These are phyloP conservation scores for Formica selysi DNA, from an alignment of 1,140 invertebrate species.

Conservation along the genomic window DNA sequence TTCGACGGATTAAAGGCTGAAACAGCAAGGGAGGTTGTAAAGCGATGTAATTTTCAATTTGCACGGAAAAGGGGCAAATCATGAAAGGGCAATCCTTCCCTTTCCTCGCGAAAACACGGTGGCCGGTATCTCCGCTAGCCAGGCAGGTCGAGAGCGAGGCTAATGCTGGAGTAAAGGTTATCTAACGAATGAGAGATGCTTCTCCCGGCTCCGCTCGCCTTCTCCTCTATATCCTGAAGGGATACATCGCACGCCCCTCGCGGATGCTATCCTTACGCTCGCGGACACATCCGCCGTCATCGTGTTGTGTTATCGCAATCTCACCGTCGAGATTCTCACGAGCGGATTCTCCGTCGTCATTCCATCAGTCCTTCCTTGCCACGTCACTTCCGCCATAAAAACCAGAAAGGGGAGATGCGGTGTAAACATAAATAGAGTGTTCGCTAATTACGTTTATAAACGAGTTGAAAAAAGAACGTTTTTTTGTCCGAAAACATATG, in stretches of 20 bases:
- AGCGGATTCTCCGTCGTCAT: slow-evolving; percentile 8
- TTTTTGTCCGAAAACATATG: not conserved
- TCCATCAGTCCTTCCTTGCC: slow-evolving; percentile 17
- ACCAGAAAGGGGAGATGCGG: not conserved
- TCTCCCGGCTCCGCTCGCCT: slow-evolving; percentile 20
- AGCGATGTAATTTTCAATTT: slow-evolving; percentile 27
- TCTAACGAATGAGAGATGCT: slow-evolving; percentile 51
- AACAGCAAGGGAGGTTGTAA: not conserved
- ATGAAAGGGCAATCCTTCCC: slow-evolving; percentile 31
- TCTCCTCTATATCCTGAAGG: slow-evolving; percentile 41
- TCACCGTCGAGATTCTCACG: slow-evolving; percentile 48
- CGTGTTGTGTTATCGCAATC: slow-evolving; percentile 47
- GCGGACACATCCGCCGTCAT: slow-evolving; percentile 42
- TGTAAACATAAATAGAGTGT: not conserved
- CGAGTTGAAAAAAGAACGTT: not conserved
- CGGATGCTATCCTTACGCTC: slow-evolving; percentile 32
- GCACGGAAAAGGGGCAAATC: slow-evolving; percentile 16
- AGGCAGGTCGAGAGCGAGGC: slow-evolving; percentile 55
- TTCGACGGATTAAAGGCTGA: slow-evolving; percentile 4
- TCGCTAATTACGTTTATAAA: not conserved
- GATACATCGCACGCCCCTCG: slow-evolving; percentile 26
- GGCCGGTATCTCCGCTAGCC: slow-evolving; percentile 28
- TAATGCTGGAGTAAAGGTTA: slow-evolving; percentile 60
- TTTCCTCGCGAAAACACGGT: slow-evolving; percentile 22
- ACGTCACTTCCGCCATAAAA: slow-evolving; percentile 41